Conservation (phyloP, 2,113 vertebrate species). For the Noctilio leporinus region DNA sequence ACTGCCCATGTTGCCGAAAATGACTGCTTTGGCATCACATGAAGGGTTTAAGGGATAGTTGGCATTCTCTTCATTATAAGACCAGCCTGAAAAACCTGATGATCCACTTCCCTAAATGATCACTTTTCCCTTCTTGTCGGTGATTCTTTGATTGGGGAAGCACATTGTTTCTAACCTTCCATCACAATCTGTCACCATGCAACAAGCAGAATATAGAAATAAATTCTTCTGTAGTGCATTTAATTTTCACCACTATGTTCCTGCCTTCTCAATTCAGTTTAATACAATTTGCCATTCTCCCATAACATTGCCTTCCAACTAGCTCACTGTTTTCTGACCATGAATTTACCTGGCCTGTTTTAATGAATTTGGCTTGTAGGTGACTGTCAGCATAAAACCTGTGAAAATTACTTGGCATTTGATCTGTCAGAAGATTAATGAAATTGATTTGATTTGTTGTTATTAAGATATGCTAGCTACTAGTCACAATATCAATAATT, state of each 20-base stretch:
- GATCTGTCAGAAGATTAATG: background rate
- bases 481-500: background rate
- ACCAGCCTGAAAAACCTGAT: background rate
- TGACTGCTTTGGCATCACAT: background rate
- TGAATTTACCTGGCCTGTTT: background rate
- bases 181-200: background rate
- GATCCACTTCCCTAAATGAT: background rate
- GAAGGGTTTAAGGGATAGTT: background rate
- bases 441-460: slow-evolving; percentile 7
- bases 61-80: background rate
- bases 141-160: background rate
- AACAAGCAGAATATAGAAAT: rapidly evolving
- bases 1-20: background rate
- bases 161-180: background rate
- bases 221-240: background rate
- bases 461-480: background rate
- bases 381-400: background rate
- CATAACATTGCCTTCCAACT: background rate
- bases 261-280: background rate
- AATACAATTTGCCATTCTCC: background rate
- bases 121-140: background rate
- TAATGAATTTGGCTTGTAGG: background rate
- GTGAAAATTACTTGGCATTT: background rate
- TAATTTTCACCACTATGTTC: background rate
- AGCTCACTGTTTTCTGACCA: background rate